Evolutionary conservation across 1,140 invertebrate genomes (phyloP).

Genomic region (Drosophila setifemur): DNA sequence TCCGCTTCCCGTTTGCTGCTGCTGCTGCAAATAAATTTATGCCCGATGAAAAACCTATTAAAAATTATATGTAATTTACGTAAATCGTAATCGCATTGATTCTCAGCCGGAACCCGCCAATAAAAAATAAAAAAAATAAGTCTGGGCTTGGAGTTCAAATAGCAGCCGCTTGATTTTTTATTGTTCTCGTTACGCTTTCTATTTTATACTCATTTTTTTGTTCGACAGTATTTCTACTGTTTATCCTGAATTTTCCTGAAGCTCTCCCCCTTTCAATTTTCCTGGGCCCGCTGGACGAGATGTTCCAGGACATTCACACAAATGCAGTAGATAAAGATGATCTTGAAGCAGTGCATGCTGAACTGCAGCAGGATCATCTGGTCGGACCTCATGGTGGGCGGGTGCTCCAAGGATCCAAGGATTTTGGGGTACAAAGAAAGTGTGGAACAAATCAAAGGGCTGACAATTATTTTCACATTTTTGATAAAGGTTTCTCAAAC

Average conservation of each 20-base stretch:
- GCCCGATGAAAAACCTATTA: slow-evolving; percentile 39
- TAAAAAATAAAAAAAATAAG: background rate
- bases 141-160: background rate
- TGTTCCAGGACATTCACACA: slow-evolving; percentile 58
- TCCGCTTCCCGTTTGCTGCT: slow-evolving; percentile 12
- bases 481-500: background rate
- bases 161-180: no score
- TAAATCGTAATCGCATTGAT: slow-evolving; percentile 47
- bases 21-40: slow-evolving; percentile 24
- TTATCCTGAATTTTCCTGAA: no score
- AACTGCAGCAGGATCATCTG: slow-evolving; percentile 41
- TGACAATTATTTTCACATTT: background rate
- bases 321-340: slow-evolving; percentile 59
- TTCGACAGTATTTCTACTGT: no score
- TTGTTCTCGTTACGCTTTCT: no score
- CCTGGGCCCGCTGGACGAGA: slow-evolving; percentile 23
- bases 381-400: background rate
- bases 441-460: background rate
- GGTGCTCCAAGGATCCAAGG: no score
- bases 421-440: no score
- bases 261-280: slow-evolving; percentile 15
- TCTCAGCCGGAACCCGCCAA: slow-evolving; percentile 8
- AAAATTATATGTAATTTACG: slow-evolving; percentile 43
- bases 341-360: slow-evolving; percentile 63
- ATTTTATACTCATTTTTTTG: no score